A percentile compares a stretch with the other conserved stretches of the same genome.
Conservation (phyloP, 1,140 invertebrate genomes). For the Helicoverpa armigera region DNA sequence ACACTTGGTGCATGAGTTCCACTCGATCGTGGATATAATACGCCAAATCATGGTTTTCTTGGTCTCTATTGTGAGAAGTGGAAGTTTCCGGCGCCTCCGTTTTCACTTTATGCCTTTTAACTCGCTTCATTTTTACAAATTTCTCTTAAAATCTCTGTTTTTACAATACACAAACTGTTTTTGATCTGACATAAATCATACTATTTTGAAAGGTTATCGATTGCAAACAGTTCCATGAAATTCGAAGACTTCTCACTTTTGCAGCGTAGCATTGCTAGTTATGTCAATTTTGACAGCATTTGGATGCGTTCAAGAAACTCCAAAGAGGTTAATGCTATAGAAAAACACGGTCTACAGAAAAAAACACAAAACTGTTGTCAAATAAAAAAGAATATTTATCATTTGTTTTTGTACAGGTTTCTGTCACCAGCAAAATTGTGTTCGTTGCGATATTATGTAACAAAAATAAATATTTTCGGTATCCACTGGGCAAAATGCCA, state of each 20-base stretch:
- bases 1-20: conserved; percentile 89
- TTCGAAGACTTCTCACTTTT: background rate
- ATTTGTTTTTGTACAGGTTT: no score
- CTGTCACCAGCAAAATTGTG: background rate
- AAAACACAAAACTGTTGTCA: no score
- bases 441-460: background rate
- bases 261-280: background rate
- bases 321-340: no score
- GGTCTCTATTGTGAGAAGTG: conserved; percentile 48
- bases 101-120: conserved; percentile 70
- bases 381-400: no score
- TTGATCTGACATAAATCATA: background rate
- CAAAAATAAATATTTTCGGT: conserved; percentile 15
- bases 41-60: conserved; percentile 83
- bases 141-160: background rate
- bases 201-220: background rate
- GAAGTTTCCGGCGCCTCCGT: conserved; percentile 68
- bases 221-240: background rate
- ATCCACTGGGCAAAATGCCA: conserved; percentile 60
- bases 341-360: no score
- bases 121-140: conserved; percentile 66
- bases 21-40: conserved; percentile 89
- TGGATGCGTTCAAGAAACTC: background rate
- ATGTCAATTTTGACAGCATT: background rate
- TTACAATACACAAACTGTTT: background rate